Base-by-base conservation (phyloP, 2,113 vertebrate genomes). In the Boleophthalmus pectinirostris region DNA sequence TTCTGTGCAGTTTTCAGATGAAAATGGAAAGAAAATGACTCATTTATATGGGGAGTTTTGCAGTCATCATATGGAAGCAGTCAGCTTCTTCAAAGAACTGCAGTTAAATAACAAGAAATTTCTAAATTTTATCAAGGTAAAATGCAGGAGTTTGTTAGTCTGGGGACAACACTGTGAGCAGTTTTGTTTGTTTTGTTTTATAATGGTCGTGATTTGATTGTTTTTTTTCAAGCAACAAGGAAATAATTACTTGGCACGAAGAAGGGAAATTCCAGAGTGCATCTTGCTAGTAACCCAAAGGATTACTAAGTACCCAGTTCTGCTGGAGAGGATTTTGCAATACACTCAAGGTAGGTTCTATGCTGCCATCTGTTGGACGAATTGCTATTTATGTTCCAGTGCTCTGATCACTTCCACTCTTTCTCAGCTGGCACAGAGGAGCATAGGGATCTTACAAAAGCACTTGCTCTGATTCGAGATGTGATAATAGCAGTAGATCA, bases 231-330 rank as follows among this genome's bases (percentile, higher is more conserved):
- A 99, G 97, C 94, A 98, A 91, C 96, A 95, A 86, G 98, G 94
- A 69, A 97, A 90, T 72, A 98, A 98, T 83, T 95, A 94, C 12
- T 81, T 97, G 91, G 96, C 95, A 33, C 94, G 95, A n/a, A 95
- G 97, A 73, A 91, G 94, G 82, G 97, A 96, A 75, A 95, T 99
- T 88, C 97, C 97, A 45, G 97, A 97, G 53, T 99, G 97, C 90
- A 98, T 98, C 86, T 91, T 99, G 75, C 87, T 99, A 0, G 96
- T 99, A 69, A 99, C 97, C 49, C 97, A 99, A 83, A 93, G 97
- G 61, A 98, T 99, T 80, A 98, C 97, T 15, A 99, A 99, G 66
- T 99, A 99, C 86, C 97, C 97, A 10, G 97, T 98, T 47, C 92
- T 99, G 80, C 93, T 99, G 82, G 97, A 98, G 89, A 95, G 97